Evolutionary conservation across 35 echinoderm and acorn worm genomes (phyloP).

Genomic region (Amphiura filiformis): DNA sequence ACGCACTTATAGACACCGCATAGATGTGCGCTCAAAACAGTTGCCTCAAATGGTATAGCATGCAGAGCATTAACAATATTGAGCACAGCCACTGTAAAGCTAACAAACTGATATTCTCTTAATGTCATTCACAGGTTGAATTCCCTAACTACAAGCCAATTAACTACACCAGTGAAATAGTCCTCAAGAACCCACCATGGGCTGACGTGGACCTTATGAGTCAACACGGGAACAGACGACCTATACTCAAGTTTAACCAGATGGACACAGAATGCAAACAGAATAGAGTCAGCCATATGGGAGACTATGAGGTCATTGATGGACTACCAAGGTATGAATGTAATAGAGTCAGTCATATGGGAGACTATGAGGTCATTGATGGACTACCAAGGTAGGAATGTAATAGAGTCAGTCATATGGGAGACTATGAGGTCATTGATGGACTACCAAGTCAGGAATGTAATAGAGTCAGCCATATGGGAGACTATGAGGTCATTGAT

Average conservation of each 20-base stretch:
- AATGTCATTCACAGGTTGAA: constrained; percentile 47
- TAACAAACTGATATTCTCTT: neutral
- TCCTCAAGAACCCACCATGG: constrained; percentile 65
- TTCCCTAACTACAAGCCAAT: constrained; percentile 57
- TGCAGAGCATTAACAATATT: too few relatives aligned
- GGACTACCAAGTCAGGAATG: too few relatives aligned
- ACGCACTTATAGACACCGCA: too few relatives aligned
- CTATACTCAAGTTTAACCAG: constrained; percentile 65
- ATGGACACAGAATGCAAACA: constrained; percentile 56
- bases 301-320: neutral
- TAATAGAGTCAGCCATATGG: too few relatives aligned
- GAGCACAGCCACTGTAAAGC: too few relatives aligned
- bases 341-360: too few relatives aligned
- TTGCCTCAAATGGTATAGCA: too few relatives aligned
- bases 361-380: too few relatives aligned
- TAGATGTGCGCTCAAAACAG: too few relatives aligned
- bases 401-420: too few relatives aligned
- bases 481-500: neutral
- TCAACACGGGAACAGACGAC: constrained; percentile 38
- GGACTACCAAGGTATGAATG: neutral
- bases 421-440: too few relatives aligned
- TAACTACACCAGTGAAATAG: constrained; percentile 66
- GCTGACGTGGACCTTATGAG: constrained; percentile 75
- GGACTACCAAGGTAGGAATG: too few relatives aligned
- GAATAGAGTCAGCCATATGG: constrained; percentile 71